These are phyloP conservation scores for Drosophila fuyamai DNA, from an alignment of 1,140 invertebrate genomes.

Conservation along the genomic window DNA sequence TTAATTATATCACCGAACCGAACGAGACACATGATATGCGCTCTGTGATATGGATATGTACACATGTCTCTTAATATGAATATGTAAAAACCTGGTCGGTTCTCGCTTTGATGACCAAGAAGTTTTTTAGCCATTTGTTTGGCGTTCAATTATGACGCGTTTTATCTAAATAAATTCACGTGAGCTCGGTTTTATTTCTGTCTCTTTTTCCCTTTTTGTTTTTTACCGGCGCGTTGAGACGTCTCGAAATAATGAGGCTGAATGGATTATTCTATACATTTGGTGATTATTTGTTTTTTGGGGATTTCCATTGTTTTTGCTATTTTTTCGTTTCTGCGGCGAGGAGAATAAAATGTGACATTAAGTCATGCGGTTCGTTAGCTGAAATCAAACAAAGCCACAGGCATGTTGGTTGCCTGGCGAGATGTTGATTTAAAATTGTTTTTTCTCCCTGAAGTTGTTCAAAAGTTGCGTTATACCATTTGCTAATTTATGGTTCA, in stretches of 20 bases:
- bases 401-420: slow-evolving; percentile 25
- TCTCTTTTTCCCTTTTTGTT: slow-evolving; percentile 9
- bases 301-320: slow-evolving; percentile 23
- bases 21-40: slow-evolving; percentile 16
- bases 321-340: slow-evolving; percentile 18
- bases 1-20: slow-evolving; percentile 39
- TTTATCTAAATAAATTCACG: slow-evolving; percentile 65
- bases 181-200: slow-evolving; percentile 28
- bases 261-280: slow-evolving; percentile 57
- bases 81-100: slow-evolving; percentile 48
- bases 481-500: slow-evolving; percentile 53
- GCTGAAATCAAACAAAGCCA: slow-evolving; percentile 58
- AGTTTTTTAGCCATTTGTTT: slow-evolving; percentile 35
- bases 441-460: neutral
- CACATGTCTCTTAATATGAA: slow-evolving; percentile 12
- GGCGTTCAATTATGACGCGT: slow-evolving; percentile 52
- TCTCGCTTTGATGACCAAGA: slow-evolving; percentile 56
- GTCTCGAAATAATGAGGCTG: slow-evolving; percentile 58
- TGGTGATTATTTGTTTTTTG: slow-evolving; percentile 38
- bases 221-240: slow-evolving; percentile 26
- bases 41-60: slow-evolving; percentile 2
- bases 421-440: slow-evolving; percentile 43
- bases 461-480: slow-evolving; percentile 35
- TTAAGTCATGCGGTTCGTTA: slow-evolving; percentile 65
- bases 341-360: slow-evolving; percentile 56